These are phyloP conservation scores for Anabas testudineus DNA, from an alignment of 2,797 vertebrate genomes.

Conservation along the genomic window DNA sequence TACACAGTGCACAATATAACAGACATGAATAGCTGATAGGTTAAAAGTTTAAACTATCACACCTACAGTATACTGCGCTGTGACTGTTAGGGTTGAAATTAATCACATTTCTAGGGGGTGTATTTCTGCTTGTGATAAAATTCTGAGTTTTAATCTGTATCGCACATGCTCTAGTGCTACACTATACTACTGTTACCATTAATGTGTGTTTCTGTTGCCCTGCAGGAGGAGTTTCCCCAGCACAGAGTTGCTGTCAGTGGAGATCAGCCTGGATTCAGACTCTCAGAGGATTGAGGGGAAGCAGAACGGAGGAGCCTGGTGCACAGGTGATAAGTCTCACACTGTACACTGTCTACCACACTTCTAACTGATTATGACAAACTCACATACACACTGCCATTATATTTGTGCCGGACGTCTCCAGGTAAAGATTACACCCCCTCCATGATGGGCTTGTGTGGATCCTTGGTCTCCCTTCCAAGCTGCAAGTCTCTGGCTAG, in stretches of 20 bases:
- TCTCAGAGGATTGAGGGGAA: slow-evolving; percentile 89
- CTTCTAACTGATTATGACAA: not conserved
- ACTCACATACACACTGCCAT: not conserved
- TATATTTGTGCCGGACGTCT: slow-evolving; percentile 23
- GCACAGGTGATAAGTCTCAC: slow-evolving; percentile 83
- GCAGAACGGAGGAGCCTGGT: slow-evolving; percentile 92
- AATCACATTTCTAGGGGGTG: too few relatives aligned
- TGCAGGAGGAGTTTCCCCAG: slow-evolving; percentile 93
- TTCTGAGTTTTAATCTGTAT: too few relatives aligned
- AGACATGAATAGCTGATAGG: too few relatives aligned
- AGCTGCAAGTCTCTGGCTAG: slow-evolving; percentile 97
- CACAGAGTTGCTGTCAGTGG: slow-evolving; percentile 92
- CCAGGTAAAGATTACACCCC: slow-evolving; percentile 95
- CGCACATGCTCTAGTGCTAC: not conserved
- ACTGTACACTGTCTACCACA: not conserved
- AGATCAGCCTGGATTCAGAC: slow-evolving; percentile 92
- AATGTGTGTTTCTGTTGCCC: slow-evolving; percentile 26
- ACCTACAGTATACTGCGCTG: too few relatives aligned
- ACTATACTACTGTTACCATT: not conserved
- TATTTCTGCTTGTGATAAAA: too few relatives aligned
- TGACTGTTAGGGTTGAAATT: too few relatives aligned
- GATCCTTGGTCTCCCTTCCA: slow-evolving; percentile 94
- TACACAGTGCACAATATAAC: too few relatives aligned
- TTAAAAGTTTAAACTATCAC: too few relatives aligned
- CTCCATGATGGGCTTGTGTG: slow-evolving; percentile 96